Conservation (phyloP, 2,113 vertebrate genomes). For the Dunckerocampus dactyliophorus region DNA sequence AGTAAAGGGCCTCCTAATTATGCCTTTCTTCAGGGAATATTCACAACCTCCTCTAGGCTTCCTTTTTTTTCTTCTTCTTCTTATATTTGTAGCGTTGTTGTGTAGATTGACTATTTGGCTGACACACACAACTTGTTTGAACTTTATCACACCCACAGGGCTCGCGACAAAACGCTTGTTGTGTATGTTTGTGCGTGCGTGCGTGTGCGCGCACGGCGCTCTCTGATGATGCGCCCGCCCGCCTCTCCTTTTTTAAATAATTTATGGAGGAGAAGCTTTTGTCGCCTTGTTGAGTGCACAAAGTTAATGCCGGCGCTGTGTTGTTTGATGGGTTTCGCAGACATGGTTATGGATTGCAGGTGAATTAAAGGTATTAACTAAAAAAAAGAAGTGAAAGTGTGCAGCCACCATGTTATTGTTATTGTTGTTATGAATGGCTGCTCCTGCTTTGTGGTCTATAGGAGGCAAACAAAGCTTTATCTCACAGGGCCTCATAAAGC, state of each 20-base stretch:
- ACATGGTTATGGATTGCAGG: slow-evolving; percentile 43
- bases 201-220: slow-evolving; percentile 38
- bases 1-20: slow-evolving; percentile 90
- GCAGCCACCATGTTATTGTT: slow-evolving; percentile 23
- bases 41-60: slow-evolving; percentile 64
- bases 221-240: slow-evolving; percentile 52
- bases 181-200: slow-evolving; percentile 61
- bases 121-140: slow-evolving; percentile 71
- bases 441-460: slow-evolving; percentile 39
- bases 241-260: slow-evolving; percentile 66
- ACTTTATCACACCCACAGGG: slow-evolving; percentile 76
- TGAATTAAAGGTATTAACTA: slow-evolving; percentile 39
- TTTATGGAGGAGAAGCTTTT: slow-evolving; percentile 72
- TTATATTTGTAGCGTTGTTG: slow-evolving; percentile 40
- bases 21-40: slow-evolving; percentile 85
- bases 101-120: slow-evolving; percentile 60
- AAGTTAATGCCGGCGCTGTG: slow-evolving; percentile 66
- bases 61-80: slow-evolving; percentile 29
- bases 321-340: slow-evolving; percentile 56
- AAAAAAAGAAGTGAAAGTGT: slow-evolving; percentile 12
- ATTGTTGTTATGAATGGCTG: slow-evolving; percentile 30
- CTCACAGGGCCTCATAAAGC: slow-evolving; percentile 46
- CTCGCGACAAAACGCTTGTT: slow-evolving; percentile 71
- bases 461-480: slow-evolving; percentile 45
- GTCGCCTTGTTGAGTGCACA: slow-evolving; percentile 61